These are phyloP conservation scores for Daboia siamensis DNA, from an alignment of 2,113 vertebrate species.

Conservation along the genomic window DNA sequence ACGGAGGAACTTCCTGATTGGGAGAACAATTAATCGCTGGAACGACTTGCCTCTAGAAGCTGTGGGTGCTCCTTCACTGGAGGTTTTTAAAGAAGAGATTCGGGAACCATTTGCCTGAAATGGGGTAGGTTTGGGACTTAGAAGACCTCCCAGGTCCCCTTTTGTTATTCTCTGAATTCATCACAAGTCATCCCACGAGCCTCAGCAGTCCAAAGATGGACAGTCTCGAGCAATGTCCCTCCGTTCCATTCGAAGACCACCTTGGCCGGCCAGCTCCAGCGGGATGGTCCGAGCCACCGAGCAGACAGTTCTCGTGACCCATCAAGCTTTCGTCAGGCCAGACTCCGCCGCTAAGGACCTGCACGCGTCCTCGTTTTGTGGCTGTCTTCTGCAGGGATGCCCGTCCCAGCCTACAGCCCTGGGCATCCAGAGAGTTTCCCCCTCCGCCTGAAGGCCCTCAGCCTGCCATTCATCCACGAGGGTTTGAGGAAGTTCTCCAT, in stretches of 20 bases:
- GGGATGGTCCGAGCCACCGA: not conserved
- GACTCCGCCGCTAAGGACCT: not conserved
- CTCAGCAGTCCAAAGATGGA: no score
- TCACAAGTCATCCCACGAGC: accelerated
- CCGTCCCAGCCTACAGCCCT: not conserved
- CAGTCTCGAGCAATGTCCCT: accelerated
- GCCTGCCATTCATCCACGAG: not conserved
- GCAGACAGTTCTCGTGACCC: not conserved
- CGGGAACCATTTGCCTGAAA: no score
- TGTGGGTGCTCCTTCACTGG: no score
- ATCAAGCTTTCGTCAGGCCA: not conserved
- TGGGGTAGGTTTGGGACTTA: no score
- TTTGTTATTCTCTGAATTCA: not conserved
- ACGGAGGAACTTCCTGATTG: no score
- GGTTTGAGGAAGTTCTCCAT: not conserved
- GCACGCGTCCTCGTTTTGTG: not conserved
- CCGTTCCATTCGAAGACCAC: not conserved
- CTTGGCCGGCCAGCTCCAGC: not conserved
- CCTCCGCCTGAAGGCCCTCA: not conserved
- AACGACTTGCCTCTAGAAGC: no score
- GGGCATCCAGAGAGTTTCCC: not conserved
- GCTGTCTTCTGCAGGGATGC: not conserved
- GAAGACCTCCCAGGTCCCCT: no score
- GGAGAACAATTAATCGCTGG: no score
- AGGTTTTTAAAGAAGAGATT: no score